phyloP scores from a whole-genome alignment of 2,113 vertebrate genomes.

The Neogobius melanostomus region DNA sequence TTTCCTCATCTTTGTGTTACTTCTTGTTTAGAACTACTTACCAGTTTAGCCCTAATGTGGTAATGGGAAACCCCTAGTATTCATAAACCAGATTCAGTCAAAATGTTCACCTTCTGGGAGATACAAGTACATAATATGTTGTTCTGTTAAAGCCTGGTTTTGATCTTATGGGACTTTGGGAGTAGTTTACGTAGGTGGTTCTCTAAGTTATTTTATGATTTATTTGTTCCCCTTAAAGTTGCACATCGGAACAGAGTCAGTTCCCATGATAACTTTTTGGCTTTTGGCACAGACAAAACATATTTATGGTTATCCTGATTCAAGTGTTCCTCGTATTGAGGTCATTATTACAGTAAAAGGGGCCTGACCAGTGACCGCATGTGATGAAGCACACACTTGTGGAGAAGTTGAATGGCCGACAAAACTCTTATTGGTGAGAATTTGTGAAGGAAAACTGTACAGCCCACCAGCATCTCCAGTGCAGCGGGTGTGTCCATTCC shows the following conservation, averaged over 20 bases:
- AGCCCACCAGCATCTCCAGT: conserved; percentile 44
- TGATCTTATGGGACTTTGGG: no score
- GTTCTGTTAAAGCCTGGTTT: no score
- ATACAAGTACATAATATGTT: no score
- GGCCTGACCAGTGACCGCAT: background rate
- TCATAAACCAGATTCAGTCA: no score
- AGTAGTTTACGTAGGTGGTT: no score
- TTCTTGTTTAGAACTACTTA: conserved; percentile 25
- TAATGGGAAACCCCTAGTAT: no score
- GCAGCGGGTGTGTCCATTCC: conserved; percentile 65
- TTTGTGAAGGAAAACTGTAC: conserved; percentile 35
- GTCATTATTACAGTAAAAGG: background rate
- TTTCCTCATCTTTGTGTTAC: no score
- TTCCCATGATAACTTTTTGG: conserved; percentile 5
- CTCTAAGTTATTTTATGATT: background rate
- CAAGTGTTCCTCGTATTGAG: background rate
- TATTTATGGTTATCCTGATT: background rate
- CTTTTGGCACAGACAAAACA: background rate
- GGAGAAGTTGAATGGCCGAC: conserved; percentile 7
- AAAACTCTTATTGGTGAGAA: conserved; percentile 12
- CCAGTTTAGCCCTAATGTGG: conserved; percentile 14
- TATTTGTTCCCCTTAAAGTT: conserved; percentile 3
- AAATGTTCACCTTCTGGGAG: no score
- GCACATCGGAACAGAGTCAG: conserved; percentile 16
- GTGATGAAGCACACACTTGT: background rate